Base-by-base conservation (phyloP, 2,888 invertebrate genomes). In the Doris montereyensis region DNA sequence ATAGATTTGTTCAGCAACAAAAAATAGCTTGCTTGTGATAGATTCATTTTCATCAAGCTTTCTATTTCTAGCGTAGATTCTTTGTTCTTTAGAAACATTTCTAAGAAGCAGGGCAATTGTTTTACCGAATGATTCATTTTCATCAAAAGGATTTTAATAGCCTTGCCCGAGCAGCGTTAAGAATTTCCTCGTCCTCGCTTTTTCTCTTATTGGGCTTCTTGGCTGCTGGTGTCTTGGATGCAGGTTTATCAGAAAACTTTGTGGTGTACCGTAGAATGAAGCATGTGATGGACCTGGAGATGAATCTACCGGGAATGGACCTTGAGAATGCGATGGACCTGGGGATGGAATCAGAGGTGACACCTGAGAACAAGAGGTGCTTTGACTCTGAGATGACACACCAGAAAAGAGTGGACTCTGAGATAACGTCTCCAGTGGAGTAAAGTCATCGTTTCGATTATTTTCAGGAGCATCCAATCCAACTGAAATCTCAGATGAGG, bases 51-150 rank as follows among this genome's bases (percentile, higher is more conserved):
- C 24, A 24, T 28, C n/a, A 21, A 68, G 68, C 30, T 68, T 68
- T 68, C n/a, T n/a, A n/a, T n/a, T n/a, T n/a, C 68, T 68, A 30
- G 68, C 68, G 68, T 68, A 68, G 68, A 68, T 68, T 68, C 30
- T 21, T 68, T 68, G 68, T n/a, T 68, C 68, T 68, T 68, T 68
- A 68, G 28, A 68, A 68, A 30, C 28, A 26, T 68, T 68, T 68
- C 68, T 68, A 28, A 68, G 68, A 28, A 68, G 68, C 3, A 68
- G 30, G 68, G 26, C 30, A 28, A 68, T 68, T 3, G 68, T 68
- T 68, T 68, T 68, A 28, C 68, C 68, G 68, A 68, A 68, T 26
- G 68, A 68, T 28, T 68, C 68, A 68, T 68, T 68, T 68, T 68
- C 68, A 28, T 28, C 68, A 68, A 68, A n/a, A n/a, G 68, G 68